Percentiles rank a stretch among this genome's conserved stretches.
phyloP scores from a whole-genome alignment of 64 coral and sea anemone species.

The Trachythela sp. region DNA sequence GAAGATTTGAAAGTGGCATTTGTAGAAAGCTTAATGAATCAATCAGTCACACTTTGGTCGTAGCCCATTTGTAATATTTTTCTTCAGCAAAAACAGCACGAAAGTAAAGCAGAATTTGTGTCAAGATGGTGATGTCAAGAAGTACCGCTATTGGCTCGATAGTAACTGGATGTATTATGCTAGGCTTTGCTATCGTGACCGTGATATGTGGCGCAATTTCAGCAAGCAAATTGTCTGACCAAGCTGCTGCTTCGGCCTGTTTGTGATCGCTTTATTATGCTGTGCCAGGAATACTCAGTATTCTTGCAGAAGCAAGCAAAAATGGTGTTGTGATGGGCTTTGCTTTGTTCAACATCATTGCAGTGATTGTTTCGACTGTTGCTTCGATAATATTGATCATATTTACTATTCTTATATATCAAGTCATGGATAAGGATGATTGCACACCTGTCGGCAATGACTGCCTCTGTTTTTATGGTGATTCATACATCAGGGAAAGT shows the following conservation, averaged over 20 bases:
- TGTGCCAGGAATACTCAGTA: neutral
- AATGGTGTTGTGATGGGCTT: neutral
- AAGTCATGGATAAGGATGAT: neutral
- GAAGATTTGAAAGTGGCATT: too few species aligned
- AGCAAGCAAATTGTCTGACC: neutral
- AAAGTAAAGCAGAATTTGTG: neutral
- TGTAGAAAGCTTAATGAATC: too few species aligned
- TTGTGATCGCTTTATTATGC: neutral
- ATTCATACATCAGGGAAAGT: neutral
- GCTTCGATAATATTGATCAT: neutral
- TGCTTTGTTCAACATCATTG: slow-evolving; percentile 7
- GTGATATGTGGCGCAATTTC: neutral
- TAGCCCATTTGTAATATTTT: neutral
- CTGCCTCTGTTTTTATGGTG: neutral
- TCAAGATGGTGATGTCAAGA: neutral
- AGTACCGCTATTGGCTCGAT: neutral
- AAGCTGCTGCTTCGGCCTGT: neutral
- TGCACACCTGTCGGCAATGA: neutral
- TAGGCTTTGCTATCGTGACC: neutral
- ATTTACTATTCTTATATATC: neutral
- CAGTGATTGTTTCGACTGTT: neutral
- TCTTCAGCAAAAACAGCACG: neutral
- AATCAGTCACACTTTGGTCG: too few species aligned
- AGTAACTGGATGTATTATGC: neutral
- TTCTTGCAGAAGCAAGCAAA: neutral